phyloP scores from a whole-genome alignment of 2,888 invertebrate genomes.

The Drymonia ruficornis region DNA sequence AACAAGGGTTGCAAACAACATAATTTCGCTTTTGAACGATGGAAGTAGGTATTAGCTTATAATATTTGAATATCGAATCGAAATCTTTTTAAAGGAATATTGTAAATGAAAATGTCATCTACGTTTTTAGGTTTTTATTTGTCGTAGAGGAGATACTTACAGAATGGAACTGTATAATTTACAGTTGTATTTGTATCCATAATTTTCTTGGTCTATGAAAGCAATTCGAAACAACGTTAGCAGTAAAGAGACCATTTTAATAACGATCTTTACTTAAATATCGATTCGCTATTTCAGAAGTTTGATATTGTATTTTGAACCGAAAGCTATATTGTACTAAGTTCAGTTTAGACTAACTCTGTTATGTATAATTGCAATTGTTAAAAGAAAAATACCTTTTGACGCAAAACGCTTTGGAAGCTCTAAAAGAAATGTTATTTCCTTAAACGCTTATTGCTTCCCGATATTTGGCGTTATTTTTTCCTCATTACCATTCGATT shows the following conservation, averaged over 20 bases:
- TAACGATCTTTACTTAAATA: conserved; percentile 10
- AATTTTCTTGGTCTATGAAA: not conserved
- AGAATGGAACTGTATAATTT: no score
- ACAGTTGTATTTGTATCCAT: no score
- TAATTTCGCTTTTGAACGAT: conserved; percentile 23
- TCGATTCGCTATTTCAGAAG: not conserved
- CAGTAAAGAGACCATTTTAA: conserved; percentile 7
- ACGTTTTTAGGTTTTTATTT: no score
- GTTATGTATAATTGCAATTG: not conserved
- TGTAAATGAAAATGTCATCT: not conserved
- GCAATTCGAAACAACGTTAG: conserved; percentile 1
- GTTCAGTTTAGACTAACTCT: not conserved
- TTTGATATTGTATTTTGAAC: not conserved
- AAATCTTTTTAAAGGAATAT: not conserved
- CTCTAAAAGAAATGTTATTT: not conserved
- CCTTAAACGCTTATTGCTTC: not conserved
- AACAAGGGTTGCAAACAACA: conserved; percentile 33
- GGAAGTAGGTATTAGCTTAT: conserved; percentile 1
- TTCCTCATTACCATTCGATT: not conserved
- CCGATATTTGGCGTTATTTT: not conserved
- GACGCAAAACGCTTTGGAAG: not conserved
- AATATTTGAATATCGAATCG: not conserved
- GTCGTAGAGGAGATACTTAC: no score
- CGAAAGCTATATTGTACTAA: not conserved
- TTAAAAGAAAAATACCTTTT: not conserved